These are phyloP conservation scores for Albula glossodonta DNA, from an alignment of 2,113 vertebrate genomes.

Conservation along the genomic window DNA sequence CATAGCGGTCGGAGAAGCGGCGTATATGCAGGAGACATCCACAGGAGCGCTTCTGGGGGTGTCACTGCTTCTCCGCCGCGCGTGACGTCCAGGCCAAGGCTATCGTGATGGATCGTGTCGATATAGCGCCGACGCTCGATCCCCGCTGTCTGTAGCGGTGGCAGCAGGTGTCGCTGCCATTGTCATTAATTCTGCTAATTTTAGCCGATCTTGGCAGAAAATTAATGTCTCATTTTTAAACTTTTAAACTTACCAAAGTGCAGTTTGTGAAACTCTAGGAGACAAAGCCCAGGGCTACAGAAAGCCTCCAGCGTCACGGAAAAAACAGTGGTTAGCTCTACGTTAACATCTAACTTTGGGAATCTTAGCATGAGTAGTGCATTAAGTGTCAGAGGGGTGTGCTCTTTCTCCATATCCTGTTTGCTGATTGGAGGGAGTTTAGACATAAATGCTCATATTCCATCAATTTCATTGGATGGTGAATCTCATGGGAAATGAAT, in stretches of 20 bases:
- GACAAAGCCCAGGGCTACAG: background rate
- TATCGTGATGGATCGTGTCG: background rate
- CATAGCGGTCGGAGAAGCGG: too few species aligned
- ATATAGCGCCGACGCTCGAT: background rate
- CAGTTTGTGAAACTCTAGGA: background rate
- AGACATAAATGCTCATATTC: background rate
- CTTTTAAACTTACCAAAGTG: background rate
- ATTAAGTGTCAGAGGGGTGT: background rate
- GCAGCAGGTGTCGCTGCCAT: background rate
- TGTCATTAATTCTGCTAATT: background rate
- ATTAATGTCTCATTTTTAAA: background rate
- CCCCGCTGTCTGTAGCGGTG: background rate
- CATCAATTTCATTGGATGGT: too few species aligned
- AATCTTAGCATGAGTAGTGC: background rate
- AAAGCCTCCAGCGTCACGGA: background rate
- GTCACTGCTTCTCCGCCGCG: background rate
- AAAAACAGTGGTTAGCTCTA: background rate
- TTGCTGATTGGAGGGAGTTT: background rate
- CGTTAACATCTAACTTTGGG: background rate
- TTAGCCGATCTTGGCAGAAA: background rate
- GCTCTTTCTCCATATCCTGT: background rate
- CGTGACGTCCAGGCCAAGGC: background rate
- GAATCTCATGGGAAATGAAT: too few species aligned
- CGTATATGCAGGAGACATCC: too few species aligned
- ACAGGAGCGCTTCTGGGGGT: background rate